Evolutionary conservation across 2,888 invertebrate species (phyloP), one percentile per base, ranked within the genome.

Genomic region (Tenthredo amoena): DNA sequence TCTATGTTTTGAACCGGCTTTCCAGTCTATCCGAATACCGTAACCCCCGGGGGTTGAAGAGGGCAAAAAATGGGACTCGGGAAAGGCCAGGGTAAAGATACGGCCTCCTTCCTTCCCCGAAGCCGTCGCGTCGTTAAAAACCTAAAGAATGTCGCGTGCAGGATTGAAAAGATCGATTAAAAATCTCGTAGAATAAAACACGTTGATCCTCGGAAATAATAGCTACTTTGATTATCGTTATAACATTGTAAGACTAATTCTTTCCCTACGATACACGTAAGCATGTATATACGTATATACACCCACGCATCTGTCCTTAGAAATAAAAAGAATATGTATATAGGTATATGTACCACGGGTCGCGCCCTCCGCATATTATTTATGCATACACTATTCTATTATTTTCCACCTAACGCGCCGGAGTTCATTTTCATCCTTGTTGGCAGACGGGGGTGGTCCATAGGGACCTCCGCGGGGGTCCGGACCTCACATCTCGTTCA

Each of bases 401-500:
- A 31, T 83, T 68, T 83, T 65, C 50, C 83, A 43, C 43, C 68
- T 40, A 26, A 18, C 31, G 68, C 83, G 68, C 88, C 87, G 88
- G 85, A 86, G 89, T 89, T 89, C 89, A 90, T 91, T 90, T 90
- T 91, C 90, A 88, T 90, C 88, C 90, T 86, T 88, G 89, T 90
- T 89, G 83, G 43, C 68, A 9, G 47, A 87, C 88, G 87, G 87
- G 88, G 87, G 88, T 84, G 87, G 84, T 88, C 83, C 86, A 85
- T 84, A 87, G 89, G 87, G 89, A 43, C 87, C 90, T 86, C 90
- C 34, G 85, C 88, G 86, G 89, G 91, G 88, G 87, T 77, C 79
- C 72, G 84, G 89, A 89, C 90, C 91, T 87, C 91, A 90, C 91
- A 90, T 87, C 88, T 88, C 82, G 90, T 86, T 90, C 91, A 91